A percentile compares a stretch with the other conserved stretches of the same genome.
Evolutionary conservation across 2,113 vertebrate species (phyloP).

Genomic region (zebrafish (Danio rerio)): DNA sequence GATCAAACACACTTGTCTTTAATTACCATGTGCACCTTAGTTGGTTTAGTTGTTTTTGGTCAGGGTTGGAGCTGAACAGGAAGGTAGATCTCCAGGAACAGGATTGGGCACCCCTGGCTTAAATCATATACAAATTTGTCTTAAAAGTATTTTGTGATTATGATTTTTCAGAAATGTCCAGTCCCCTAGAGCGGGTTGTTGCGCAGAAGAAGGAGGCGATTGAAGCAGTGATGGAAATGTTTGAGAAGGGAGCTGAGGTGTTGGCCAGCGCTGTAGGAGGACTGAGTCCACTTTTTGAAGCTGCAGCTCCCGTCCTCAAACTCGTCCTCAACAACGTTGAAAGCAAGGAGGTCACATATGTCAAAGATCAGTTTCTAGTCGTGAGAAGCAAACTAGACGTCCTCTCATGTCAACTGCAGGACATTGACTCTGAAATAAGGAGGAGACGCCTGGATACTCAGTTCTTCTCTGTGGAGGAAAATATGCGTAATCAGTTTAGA

Average conservation of each 20-base stretch:
- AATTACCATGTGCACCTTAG: too few species aligned
- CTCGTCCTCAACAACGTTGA: constrained; percentile 76
- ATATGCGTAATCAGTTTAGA: constrained; percentile 78
- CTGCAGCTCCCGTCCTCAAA: constrained; percentile 72
- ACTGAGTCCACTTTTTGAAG: constrained; percentile 79
- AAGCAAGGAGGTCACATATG: constrained; percentile 79
- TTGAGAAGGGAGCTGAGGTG: constrained; percentile 75
- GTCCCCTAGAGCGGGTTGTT: constrained; percentile 68
- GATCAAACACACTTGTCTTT: too few species aligned
- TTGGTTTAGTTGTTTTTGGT: too few species aligned
- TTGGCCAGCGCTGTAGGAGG: constrained; percentile 77
- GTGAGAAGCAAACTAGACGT: constrained; percentile 75
- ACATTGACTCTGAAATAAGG: constrained; percentile 77
- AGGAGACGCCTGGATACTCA: constrained; percentile 71
- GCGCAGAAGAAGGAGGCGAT: constrained; percentile 81
- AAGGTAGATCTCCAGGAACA: too few species aligned
- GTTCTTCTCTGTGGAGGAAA: constrained; percentile 79
- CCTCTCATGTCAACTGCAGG: constrained; percentile 73
- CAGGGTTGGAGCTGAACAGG: too few species aligned
- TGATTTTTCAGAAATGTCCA: constrained; percentile 66
- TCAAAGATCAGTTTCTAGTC: constrained; percentile 77
- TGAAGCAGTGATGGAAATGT: constrained; percentile 76
- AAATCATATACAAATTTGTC: constrained; percentile 30
- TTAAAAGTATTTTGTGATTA: not conserved
- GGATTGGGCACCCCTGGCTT: too few species aligned